These are phyloP conservation scores for Sibirionetta formosa DNA, from an alignment of 2,797 vertebrate genomes.

Conservation along the genomic window DNA sequence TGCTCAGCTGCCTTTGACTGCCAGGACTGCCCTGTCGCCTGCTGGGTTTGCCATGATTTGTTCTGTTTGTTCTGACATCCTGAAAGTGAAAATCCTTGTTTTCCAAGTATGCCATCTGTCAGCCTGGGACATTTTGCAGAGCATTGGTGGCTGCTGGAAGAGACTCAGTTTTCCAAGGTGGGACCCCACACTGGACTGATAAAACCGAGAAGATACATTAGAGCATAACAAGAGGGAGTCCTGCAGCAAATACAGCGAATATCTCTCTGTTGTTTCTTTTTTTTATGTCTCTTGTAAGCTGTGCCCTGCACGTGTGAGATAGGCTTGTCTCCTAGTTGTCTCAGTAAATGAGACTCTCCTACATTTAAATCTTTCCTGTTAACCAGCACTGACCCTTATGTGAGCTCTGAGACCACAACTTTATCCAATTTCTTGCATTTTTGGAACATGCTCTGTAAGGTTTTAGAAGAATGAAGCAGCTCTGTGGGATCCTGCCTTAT, in stretches of 20 bases:
- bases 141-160: background rate
- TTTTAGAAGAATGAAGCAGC: background rate
- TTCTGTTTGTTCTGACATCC: background rate
- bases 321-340: background rate
- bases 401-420: background rate
- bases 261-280: background rate
- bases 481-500: background rate
- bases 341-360: background rate
- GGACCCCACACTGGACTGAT: background rate
- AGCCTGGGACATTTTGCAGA: background rate
- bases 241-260: background rate
- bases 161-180: background rate
- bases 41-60: background rate
- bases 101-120: background rate
- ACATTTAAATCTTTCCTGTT: background rate
- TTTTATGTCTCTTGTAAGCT: background rate
- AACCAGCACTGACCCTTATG: background rate
- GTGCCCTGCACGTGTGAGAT: accelerated
- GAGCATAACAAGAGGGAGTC: background rate
- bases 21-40: background rate
- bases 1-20: background rate
- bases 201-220: background rate
- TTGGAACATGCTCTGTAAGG: background rate
- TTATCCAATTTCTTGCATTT: background rate
- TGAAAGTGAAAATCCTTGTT: background rate